Percentiles rank a stretch among this genome's conserved stretches.
Conservation (phyloP, 2,113 vertebrate species). For the Prietella phreatophila region DNA sequence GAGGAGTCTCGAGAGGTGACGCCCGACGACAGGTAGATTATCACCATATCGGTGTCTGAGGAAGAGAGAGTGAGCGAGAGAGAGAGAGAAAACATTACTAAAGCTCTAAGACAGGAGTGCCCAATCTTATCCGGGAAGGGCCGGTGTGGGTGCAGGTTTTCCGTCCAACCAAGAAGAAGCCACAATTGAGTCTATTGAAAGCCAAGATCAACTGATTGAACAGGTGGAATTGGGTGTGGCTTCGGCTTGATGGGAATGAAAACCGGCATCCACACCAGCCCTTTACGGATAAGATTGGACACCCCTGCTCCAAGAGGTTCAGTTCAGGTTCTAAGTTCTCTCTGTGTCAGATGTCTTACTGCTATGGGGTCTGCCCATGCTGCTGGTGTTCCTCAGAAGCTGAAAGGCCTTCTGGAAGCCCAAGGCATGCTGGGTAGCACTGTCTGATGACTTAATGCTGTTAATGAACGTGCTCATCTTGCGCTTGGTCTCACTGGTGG, state of each 20-base stretch:
- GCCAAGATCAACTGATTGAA: no score
- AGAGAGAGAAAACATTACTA: neutral
- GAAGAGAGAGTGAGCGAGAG: neutral
- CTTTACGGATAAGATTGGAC: no score
- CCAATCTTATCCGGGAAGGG: no score
- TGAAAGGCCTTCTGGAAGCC: constrained; percentile 97
- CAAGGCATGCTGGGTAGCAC: constrained; percentile 85
- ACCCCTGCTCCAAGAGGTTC: neutral
- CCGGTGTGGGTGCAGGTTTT: no score
- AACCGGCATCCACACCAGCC: no score
- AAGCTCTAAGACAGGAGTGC: neutral
- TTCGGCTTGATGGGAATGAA: no score
- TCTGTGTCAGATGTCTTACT: constrained; percentile 73
- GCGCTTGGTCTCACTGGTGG: constrained; percentile 95
- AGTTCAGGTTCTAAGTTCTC: neutral
- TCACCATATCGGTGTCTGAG: constrained; percentile 89
- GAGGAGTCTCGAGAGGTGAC: constrained; percentile 88
- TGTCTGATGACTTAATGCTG: constrained; percentile 85
- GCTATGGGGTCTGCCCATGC: constrained; percentile 77
- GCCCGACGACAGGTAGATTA: constrained; percentile 95
- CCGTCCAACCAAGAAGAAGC: no score
- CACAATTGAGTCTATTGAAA: no score
- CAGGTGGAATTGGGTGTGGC: no score
- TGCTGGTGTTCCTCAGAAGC: constrained; percentile 88
- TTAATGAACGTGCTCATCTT: constrained; percentile 95